Conservation (phyloP, 1,140 invertebrate genomes). For the Brachionus asplanchnoidis region DNA sequence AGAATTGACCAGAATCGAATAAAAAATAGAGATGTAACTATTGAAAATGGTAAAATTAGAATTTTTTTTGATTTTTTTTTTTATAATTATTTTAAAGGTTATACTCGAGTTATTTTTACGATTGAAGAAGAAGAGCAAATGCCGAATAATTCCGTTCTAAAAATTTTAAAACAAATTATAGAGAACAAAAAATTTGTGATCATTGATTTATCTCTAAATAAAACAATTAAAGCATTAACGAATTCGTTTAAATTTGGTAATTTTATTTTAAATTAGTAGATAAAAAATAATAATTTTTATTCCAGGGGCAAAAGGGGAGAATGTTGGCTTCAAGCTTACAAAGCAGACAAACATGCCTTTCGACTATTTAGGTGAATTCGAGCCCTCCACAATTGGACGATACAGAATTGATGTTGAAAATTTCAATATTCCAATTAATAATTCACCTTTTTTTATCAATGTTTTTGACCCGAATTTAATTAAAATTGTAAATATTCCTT, state of each 20-base stretch:
- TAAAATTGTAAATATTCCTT: conserved; percentile 49
- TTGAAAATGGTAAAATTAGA: background rate
- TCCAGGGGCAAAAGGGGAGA: background rate
- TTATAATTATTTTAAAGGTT: background rate
- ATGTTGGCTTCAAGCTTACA: background rate
- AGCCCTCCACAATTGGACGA: background rate
- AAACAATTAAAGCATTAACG: background rate
- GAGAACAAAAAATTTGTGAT: conserved; percentile 19
- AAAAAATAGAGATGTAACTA: background rate
- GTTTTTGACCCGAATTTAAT: conserved; percentile 53
- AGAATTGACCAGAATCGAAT: background rate
- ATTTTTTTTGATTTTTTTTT: background rate
- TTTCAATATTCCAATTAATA: background rate
- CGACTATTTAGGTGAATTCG: conserved; percentile 20
- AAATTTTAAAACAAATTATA: conserved; percentile 10
- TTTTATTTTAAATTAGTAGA: background rate
- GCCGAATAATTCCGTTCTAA: background rate
- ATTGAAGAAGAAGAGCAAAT: background rate
- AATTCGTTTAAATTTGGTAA: conserved; percentile 30
- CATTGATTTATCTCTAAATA: background rate
- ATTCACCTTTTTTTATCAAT: conserved; percentile 52
- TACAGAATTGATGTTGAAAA: conserved; percentile 24
- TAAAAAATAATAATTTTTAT: background rate
- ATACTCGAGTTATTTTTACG: background rate
- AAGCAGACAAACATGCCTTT: background rate